Base-by-base conservation (phyloP, 1,140 invertebrate genomes). In the Luehdorfia chinensis region DNA sequence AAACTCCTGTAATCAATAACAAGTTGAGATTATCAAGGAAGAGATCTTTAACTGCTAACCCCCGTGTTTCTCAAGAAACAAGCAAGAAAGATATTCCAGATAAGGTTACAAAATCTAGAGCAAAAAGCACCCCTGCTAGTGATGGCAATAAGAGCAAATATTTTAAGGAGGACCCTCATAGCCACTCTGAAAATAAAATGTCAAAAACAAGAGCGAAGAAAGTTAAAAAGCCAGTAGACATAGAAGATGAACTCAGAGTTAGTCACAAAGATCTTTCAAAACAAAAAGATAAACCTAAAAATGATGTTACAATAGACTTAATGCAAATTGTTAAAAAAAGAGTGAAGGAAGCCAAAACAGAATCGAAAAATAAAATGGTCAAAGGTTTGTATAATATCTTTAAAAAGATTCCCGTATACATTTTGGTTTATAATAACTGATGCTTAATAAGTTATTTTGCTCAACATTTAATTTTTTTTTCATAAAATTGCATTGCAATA, bases 221-320 rank as follows among this genome's bases (percentile, higher is more conserved):
- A 32, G 31, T 41, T 57, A 37, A 50, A 33, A 25, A 34, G 52
- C 28, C 31, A 36, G 46, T 8, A 11, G 60, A 71, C 46, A 21
- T 25, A 4, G 50, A 63, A 48, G 52, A 64, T 43, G 67, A 76
- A 49, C 55, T 66, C 44, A 72, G 78, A 63, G 59, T 87, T 0
- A 85, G 75, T 34, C 83, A 84, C 46, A 81, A 54, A 64, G 85
- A 86, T 56, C 32, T 73, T 18, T 44, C 31, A 46, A 78, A 75
- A 56, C 50, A 44, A 12, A 68, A 69, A 50, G 13, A 43, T n/a
- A 73, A 73, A 37, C 19, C 49, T 11, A 77, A 74, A 53, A 65
- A 70, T 47, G 85, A 88, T 74, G 78, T 88, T 4, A 80, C 62
- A 36, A 62, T 71, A 32, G 88, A 88, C 49, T 72, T 90, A 18